Base-by-base conservation (phyloP, 2,888 invertebrate genomes). In the Danaus chrysippus region DNA sequence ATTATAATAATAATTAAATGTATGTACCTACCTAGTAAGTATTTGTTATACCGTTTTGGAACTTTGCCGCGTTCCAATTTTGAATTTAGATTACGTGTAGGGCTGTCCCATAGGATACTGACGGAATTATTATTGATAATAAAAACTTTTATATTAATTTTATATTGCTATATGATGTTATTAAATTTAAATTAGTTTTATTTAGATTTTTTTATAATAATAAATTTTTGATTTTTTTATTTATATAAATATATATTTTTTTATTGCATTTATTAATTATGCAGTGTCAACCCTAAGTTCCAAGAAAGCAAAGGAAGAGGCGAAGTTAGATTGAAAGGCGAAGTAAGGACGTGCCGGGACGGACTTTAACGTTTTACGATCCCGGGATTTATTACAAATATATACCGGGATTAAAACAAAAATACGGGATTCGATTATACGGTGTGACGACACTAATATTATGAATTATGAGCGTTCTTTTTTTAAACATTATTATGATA, bases 251-350 rank as follows among this genome's bases (percentile, higher is more conserved):
- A 52, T n/a, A 23, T 34, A 44, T 54, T 44, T 9, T n/a, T 19
- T 12, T n/a, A 46, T 13, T 13, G 46, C 13, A 13, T n/a, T 46
- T 34, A 34, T n/a, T n/a, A 46, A 49, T 58, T 11, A 52, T 1
- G n/a, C 11, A 12, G 12, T 10, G 61, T 2, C 71, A 71, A 52
- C 71, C 72, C 70, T 72, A 64, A 10, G 43, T 41, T 61, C 54
- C 62, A 67, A 68, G 69, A 69, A 71, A 68, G 67, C 71, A 65
- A 67, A 67, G 70, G 68, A 71, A 70, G 66, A 69, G 70, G 65
- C 67, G 64, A 71, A 71, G 70, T 71, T 71, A 71, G 69, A 71
- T 71, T 71, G 71, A 71, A 72, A 72, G 71, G 67, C 70, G 71
- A 62, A 63, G 64, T 53, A 62, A 64, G 66, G 69, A 72, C 70